Base-by-base conservation (phyloP, 2,113 vertebrate genomes). In the Apistogramma diplotaenia region DNA sequence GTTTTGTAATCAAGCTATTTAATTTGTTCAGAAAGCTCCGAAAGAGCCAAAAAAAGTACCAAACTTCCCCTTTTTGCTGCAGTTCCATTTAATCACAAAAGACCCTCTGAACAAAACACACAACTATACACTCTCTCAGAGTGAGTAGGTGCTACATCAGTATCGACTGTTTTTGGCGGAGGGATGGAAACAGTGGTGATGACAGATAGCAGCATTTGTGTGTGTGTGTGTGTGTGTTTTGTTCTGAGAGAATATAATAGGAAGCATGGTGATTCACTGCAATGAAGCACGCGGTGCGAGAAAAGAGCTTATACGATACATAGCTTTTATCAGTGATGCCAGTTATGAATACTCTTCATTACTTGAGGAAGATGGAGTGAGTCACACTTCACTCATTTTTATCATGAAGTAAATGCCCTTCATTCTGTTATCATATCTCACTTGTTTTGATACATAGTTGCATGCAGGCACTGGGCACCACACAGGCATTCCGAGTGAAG, bases 301-400 rank as follows among this genome's bases (percentile, higher is more conserved):
- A 83, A 75, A 87, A 82, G 43, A 74, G 62, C 75, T 33, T 73
- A 46, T 82, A 67, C 72, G 86, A 91, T 83, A 85, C 79, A 85
- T 84, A 55, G 86, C 83, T 90, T 87, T 84, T 89, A 90, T 91
- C 90, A 85, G 77, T 21, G 56, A 74, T 73, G 81, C 79, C 88
- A 81, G 86, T 91, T 83, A 90, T 56, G 58, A 84, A 82, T 89
- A 46, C 51, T 91, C 75, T 76, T 90, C 79, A 89, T 94, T 86
- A 87, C 88, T 78, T 72, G 65, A 89, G 75, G 77, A 78, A 91
- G 86, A 89, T 92, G 85, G 86, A 91, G 86, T 77, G 90, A 90
- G 93, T 93, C 91, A 93, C 86, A 87, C 88, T 89, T 86, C 79
- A 77, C 85, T 84, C 78, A 76, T 76, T 91, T 90, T 90, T 89